phyloP scores from a whole-genome alignment of 1,140 invertebrate genomes.

The Dreissena rostriformis region DNA sequence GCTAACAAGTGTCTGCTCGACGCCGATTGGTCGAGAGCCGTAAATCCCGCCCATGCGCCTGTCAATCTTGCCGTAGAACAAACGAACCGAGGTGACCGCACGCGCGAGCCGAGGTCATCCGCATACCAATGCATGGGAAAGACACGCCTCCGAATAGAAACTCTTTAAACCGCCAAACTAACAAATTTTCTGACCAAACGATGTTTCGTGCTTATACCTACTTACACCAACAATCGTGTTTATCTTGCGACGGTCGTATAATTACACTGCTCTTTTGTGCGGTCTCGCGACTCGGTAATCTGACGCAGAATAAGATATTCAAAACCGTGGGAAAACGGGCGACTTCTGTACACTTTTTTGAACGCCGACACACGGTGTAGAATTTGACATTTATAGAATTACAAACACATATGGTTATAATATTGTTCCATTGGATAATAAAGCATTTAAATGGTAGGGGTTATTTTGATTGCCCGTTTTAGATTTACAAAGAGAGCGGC shows the following conservation, averaged over 20 bases:
- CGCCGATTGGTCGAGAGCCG: conserved; percentile 52
- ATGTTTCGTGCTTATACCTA: conserved; percentile 46
- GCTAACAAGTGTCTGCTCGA: conserved; percentile 57
- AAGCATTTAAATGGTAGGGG: no score
- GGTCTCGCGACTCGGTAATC: conserved; percentile 23
- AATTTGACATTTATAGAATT: conserved; percentile 47
- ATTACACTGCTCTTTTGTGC: conserved; percentile 28
- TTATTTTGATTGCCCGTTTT: no score
- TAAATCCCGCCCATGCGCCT: conserved; percentile 47
- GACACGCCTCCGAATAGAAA: conserved; percentile 32
- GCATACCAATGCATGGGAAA: conserved; percentile 48
- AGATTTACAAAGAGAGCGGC: no score
- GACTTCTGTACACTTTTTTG: conserved; percentile 15
- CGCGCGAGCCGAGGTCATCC: conserved; percentile 49
- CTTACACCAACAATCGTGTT: conserved; percentile 40
- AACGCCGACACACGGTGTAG: conserved; percentile 15
- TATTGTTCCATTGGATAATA: conserved; percentile 11
- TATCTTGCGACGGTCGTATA: conserved; percentile 27
- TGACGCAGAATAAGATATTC: conserved; percentile 14
- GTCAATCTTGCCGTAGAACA: conserved; percentile 39
- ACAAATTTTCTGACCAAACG: conserved; percentile 51
- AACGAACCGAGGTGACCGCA: conserved; percentile 57
- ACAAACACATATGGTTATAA: conserved; percentile 48
- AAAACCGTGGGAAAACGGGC: conserved; percentile 48
- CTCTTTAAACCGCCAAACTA: conserved; percentile 37